Conservation (phyloP, 2,888 invertebrate species). For the Oxytorus armatus region DNA sequence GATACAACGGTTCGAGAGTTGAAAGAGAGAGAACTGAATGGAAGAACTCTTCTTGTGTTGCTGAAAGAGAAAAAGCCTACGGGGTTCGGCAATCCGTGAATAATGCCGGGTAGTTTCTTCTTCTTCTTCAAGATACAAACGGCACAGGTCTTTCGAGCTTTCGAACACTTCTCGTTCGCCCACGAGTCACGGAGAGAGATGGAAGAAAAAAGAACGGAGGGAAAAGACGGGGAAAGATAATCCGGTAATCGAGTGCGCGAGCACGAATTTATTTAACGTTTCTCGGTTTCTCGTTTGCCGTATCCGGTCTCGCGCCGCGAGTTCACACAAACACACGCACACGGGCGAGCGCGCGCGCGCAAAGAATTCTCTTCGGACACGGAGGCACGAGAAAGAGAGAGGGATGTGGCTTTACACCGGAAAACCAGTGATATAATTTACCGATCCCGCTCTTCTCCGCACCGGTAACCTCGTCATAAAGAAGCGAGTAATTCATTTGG, state of each 20-base stretch:
- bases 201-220: neutral
- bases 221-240: slow-evolving; percentile 66
- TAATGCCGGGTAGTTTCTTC: slow-evolving; percentile 31
- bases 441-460: slow-evolving; percentile 32
- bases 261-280: slow-evolving; percentile 71
- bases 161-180: slow-evolving; percentile 47
- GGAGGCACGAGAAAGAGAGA: slow-evolving; percentile 16
- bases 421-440: slow-evolving; percentile 55
- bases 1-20: neutral
- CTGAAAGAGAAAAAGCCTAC: neutral
- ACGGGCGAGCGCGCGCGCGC: slow-evolving; percentile 7
- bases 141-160: slow-evolving; percentile 34
- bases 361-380: slow-evolving; percentile 7
- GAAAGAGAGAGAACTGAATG: slow-evolving; percentile 30
- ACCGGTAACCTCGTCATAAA: slow-evolving; percentile 27
- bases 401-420: slow-evolving; percentile 11
- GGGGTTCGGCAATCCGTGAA: slow-evolving; percentile 47
- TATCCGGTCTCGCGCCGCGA: slow-evolving; percentile 28
- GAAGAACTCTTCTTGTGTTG: neutral
- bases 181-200: slow-evolving; percentile 56
- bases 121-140: slow-evolving; percentile 25
- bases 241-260: slow-evolving; percentile 71
- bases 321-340: neutral
- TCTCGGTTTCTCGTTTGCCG: slow-evolving; percentile 51
- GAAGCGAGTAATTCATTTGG: slow-evolving; percentile 50